Base-by-base conservation (phyloP, 92 coral and sea anemone species). In the Umimayanthus kanabou region DNA sequence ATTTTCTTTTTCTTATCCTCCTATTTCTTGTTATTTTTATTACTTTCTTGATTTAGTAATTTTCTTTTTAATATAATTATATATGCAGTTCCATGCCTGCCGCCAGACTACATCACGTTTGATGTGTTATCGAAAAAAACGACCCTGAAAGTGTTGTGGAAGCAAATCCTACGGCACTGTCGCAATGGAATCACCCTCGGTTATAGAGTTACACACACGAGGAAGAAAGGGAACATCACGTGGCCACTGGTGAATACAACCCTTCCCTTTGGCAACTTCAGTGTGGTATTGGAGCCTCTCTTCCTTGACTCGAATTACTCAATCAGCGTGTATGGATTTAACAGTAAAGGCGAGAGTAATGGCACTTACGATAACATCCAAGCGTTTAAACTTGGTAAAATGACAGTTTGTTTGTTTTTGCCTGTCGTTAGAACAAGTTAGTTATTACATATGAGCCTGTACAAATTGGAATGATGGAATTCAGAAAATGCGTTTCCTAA, bases 141-240 rank as follows among this genome's bases (percentile, higher is more conserved):
- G 20, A 28, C 76, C 76, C 76, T 71, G 76, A 39, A 28, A n/a
- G 76, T 71, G 16, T 3, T 71, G 39, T 71, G 76, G 76, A 71
- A 26, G 6, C 39, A 1, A 26, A 71, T 71, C 26, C 76, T 15
- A 11, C 76, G 20, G 37, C 33, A 71, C 76, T 71, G 76, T 71
- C 76, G 76, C 76, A 71, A 71, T 71, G 76, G 76, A 71, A 71
- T 71, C 76, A 71, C 76, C 23, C 76, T 71, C 18, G 76, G 76
- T 2, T 71, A 71, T 33, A 71, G 76, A 26, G 76, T 71, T 2
- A 71, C 37, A 15, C 9, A 71, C 76, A 71, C 37, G 76, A 71
- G 76, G 39, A 25, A 28, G 26, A 71, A 33, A 26, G 40, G 76
- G 8, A 71, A 71, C 39, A 7, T 28, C 76, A 71, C 39, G 39